These are phyloP conservation scores for Pipra filicauda DNA, from an alignment of 2,113 vertebrate species.

Conservation along the genomic window DNA sequence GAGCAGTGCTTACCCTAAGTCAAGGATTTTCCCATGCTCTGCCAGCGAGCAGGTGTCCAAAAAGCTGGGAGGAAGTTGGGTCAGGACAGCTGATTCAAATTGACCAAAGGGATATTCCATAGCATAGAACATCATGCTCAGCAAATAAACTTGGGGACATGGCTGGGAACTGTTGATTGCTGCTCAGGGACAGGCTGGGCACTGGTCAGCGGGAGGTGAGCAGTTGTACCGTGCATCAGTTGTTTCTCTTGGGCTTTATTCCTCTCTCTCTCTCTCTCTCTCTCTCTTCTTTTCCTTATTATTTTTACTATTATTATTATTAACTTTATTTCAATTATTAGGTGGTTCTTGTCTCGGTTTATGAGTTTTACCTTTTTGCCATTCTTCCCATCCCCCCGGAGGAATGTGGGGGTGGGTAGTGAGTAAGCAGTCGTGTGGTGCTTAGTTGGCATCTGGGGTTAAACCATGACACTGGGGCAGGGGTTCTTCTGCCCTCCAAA, in stretches of 20 bases:
- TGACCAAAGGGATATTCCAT: background rate
- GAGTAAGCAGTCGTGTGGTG: fast-evolving
- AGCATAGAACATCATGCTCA: background rate
- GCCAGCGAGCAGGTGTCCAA: background rate
- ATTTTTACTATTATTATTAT: background rate
- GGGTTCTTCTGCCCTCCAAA: background rate
- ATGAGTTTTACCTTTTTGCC: background rate
- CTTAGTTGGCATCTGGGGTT: background rate
- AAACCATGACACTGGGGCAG: background rate
- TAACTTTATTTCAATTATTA: background rate
- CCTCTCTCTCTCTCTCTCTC: background rate
- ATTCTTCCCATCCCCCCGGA: background rate
- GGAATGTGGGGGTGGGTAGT: background rate
- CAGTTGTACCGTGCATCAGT: background rate
- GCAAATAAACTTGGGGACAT: background rate
- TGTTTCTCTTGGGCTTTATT: background rate
- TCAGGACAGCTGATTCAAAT: background rate
- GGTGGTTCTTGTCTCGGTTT: background rate
- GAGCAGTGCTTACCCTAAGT: background rate
- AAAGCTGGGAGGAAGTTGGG: background rate
- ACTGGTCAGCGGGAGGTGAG: fast-evolving
- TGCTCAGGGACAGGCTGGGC: background rate
- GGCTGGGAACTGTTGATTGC: no score
- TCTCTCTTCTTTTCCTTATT: background rate
- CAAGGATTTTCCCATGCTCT: background rate